Percentiles rank a stretch among this genome's conserved stretches.
phyloP scores from a whole-genome alignment of 2,888 invertebrate species.

The Poecilus cupreus region DNA sequence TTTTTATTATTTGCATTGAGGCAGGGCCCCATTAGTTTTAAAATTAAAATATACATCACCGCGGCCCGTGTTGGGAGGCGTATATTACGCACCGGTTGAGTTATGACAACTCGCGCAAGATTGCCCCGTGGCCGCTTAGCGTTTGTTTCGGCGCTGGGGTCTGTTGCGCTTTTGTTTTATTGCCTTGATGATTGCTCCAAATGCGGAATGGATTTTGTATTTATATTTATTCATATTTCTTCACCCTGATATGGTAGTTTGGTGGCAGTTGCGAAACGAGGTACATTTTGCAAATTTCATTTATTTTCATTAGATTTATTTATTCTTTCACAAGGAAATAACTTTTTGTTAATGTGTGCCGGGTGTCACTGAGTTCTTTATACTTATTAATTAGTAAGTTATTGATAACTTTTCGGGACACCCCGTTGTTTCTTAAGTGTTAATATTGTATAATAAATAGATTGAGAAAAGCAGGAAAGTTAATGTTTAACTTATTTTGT shows the following conservation, averaged over 20 bases:
- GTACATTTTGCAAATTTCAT: background rate
- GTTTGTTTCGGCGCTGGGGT: background rate
- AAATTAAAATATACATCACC: conserved; percentile 73
- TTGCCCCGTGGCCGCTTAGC: background rate
- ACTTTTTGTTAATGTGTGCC: too few relatives aligned
- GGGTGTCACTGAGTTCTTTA: too few relatives aligned
- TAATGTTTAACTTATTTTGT: too few relatives aligned
- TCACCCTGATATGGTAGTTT: background rate
- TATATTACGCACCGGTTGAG: conserved; percentile 66
- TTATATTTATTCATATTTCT: conserved; percentile 2
- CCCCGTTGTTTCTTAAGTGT: too few relatives aligned
- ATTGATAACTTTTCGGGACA: too few relatives aligned
- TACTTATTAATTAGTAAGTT: too few relatives aligned
- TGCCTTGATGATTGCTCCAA: background rate
- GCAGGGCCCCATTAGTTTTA: conserved; percentile 71
- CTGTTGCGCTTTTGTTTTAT: conserved; percentile 13
- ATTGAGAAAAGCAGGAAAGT: too few relatives aligned
- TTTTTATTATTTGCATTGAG: conserved; percentile 70
- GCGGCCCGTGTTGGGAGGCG: conserved; percentile 56
- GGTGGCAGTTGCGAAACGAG: background rate
- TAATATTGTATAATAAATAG: too few relatives aligned
- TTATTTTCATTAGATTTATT: background rate
- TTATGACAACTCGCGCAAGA: conserved; percentile 38
- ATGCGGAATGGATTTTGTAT: conserved; percentile 20
- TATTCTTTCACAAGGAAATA: too few relatives aligned